Evolutionary conservation across 2,888 invertebrate species (phyloP), one percentile per base, ranked within the genome.

Genomic region (Opisthograptis luteolata): DNA sequence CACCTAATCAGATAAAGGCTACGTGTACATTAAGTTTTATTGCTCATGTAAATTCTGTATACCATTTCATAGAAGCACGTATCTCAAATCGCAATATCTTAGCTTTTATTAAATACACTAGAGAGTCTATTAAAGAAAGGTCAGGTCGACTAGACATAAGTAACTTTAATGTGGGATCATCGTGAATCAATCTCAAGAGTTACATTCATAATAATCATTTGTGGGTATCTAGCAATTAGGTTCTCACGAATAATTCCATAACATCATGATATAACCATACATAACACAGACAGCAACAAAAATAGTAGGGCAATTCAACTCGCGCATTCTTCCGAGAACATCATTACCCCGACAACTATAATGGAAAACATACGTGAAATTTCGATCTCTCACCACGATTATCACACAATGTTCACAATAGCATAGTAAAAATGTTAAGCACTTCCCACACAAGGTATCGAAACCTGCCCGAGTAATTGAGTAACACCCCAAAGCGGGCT

Each of bases 361-460:
- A 55, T 55, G 32, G 43, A 45, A 45, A 49, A 31, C n/a, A 52
- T 58, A 62, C 55, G 32, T 81, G 87, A 87, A 87, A 85, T 79
- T 79, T 72, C 60, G 76, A 82, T 84, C 79, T 84, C 79, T 68
- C 81, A 80, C 71, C 67, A 56, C 66, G 76, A 85, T 81, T 82
- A 76, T 64, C 76, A 79, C 77, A 80, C 76, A 79, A 73, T 73
- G 69, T 68, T 70, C 54, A 57, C 57, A 51, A 51, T 28, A 22
- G 48, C 69, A 69, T 73, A 70, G 70, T 66, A 71, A 73, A 73
- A 72, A 74, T 75, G 70, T 71, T 69, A 71, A 72, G 53, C 66
- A 70, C 79, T 78, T 81, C 84, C 81, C 84, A 84, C 84, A 76
- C 73, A 58, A 71, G 63, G 67, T 68, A 61, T 66, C 60, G 67